These are phyloP conservation scores for Murina feae DNA, from an alignment of 2,113 vertebrate species.

Conservation along the genomic window DNA sequence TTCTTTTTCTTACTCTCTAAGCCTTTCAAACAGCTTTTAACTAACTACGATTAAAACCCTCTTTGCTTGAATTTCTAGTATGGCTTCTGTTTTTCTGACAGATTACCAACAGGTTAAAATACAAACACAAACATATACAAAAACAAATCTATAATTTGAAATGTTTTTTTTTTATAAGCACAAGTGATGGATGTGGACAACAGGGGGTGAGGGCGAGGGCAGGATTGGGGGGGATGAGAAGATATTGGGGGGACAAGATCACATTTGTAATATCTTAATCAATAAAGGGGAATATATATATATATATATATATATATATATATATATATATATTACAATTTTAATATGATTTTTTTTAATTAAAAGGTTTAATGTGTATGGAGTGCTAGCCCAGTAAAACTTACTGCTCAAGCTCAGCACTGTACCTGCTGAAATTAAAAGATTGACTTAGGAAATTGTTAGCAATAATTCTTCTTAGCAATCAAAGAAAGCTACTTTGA, in stretches of 20 bases:
- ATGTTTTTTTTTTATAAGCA: too few species aligned
- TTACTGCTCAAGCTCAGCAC: background rate
- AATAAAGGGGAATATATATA: too few species aligned
- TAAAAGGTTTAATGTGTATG: background rate
- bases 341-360: background rate
- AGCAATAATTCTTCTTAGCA: background rate
- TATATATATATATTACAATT: too few species aligned
- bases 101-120: background rate
- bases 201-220: too few species aligned
- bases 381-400: background rate
- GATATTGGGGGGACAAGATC: too few species aligned
- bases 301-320: too few species aligned
- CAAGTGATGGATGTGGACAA: too few species aligned
- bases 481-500: slow-evolving; percentile 26
- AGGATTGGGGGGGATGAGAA: too few species aligned
- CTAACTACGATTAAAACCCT: background rate
- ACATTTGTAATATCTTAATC: too few species aligned
- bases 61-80: background rate
- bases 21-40: background rate
- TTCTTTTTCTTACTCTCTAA: background rate
- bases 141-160: background rate
- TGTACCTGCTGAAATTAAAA: slow-evolving; percentile 13
- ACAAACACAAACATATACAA: background rate
- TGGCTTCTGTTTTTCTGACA: background rate
- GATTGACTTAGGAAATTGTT: background rate